Conservation (phyloP, 2,888 invertebrate genomes). For the Chironomus tentans region DNA sequence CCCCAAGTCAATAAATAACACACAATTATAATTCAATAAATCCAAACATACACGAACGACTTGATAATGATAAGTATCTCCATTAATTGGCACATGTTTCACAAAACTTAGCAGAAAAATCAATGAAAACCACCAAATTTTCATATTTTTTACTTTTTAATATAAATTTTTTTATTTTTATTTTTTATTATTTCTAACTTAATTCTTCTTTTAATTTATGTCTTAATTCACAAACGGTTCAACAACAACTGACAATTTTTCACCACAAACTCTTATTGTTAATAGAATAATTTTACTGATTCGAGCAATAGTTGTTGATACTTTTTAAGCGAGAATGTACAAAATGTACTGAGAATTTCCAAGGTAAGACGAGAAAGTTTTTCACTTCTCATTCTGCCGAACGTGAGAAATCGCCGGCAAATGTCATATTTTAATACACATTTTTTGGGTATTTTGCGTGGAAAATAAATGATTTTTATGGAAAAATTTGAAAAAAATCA, state of each 20-base stretch:
- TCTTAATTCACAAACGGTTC: not conserved
- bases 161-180: not conserved
- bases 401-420: no score
- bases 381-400: not conserved
- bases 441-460: no score
- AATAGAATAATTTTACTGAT: not conserved
- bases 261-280: not conserved
- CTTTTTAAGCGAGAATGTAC: not conserved
- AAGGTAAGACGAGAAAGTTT: not conserved
- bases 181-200: not conserved
- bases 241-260: not conserved
- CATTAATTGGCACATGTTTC: not conserved
- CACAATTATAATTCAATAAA: not conserved
- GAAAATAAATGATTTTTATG: no score
- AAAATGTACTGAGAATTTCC: not conserved
- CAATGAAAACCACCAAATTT: not conserved
- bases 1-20: no score
- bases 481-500: no score
- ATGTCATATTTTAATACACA: no score
- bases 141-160: not conserved
- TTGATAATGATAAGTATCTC: constrained; percentile 5
- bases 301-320: not conserved
- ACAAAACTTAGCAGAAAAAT: not conserved
- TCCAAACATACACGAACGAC: constrained; percentile 2
- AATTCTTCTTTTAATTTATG: not conserved